A percentile compares a stretch with the other conserved stretches of the same genome.
Evolutionary conservation across 2,797 vertebrate species (phyloP).

Genomic region (Poeciliopsis turneri): DNA sequence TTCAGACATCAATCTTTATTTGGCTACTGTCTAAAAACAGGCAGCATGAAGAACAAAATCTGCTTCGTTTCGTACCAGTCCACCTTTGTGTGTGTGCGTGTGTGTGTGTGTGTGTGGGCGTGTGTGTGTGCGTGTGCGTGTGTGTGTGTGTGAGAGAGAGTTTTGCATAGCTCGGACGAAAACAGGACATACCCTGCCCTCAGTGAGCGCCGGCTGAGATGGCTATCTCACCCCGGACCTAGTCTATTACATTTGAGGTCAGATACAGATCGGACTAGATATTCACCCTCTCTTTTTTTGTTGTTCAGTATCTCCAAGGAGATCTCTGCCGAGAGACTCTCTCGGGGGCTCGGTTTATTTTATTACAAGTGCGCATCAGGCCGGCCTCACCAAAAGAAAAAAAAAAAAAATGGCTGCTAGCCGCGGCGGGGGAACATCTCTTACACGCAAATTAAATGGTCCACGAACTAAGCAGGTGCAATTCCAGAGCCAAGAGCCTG

Average conservation of each 20-base stretch:
- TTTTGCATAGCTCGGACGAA: constrained; percentile 20
- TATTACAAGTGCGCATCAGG: constrained; percentile 48
- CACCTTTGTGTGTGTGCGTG: neutral
- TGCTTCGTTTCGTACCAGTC: neutral
- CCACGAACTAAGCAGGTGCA: constrained; percentile 30
- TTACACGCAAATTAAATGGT: constrained; percentile 50
- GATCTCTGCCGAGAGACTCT: constrained; percentile 63
- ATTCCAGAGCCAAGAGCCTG: constrained; percentile 37
- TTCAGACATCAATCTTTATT: neutral
- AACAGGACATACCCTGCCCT: constrained; percentile 28
- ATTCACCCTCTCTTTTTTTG: constrained; percentile 57
- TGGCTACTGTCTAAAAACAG: neutral
- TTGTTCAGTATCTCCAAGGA: constrained; percentile 59
- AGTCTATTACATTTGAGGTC: constrained; percentile 69
- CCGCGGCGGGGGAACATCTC: constrained; percentile 7
- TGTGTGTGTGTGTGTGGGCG: neutral
- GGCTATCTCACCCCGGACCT: constrained; percentile 63
- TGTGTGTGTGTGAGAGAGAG: neutral
- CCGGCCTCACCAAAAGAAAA: constrained; percentile 30
- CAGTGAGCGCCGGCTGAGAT: constrained; percentile 46
- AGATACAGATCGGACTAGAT: constrained; percentile 67
- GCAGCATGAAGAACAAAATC: neutral
- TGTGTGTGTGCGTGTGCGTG: neutral
- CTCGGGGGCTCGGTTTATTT: constrained; percentile 53
- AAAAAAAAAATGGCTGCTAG: neutral